Percentiles rank a stretch among this genome's conserved stretches.
Evolutionary conservation across 2,797 vertebrate species (phyloP).

Genomic region (Perodicticus potto): DNA sequence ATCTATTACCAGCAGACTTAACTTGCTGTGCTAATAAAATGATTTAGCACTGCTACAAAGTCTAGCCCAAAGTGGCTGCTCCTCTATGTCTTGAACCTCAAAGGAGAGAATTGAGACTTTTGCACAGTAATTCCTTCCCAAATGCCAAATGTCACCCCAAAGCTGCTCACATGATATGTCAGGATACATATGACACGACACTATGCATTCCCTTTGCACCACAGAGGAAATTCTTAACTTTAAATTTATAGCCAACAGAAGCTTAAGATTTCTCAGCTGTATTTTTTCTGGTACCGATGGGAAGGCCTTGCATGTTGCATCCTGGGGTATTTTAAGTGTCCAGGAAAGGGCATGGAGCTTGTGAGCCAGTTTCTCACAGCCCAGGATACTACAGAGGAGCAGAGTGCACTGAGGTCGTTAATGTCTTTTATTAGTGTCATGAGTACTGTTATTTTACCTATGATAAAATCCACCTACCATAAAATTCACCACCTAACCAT

Average conservation of each 20-base stretch:
- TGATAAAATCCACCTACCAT: background rate
- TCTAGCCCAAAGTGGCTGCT: background rate
- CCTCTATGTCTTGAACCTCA: background rate
- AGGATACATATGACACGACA: background rate
- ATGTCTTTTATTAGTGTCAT: too few species aligned
- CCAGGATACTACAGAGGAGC: background rate
- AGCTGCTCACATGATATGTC: background rate
- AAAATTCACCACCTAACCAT: too few species aligned
- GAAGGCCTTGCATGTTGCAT: background rate
- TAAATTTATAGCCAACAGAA: background rate
- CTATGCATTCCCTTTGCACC: background rate
- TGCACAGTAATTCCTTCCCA: background rate
- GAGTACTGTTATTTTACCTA: too few species aligned
- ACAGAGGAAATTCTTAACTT: background rate
- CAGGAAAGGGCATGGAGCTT: background rate
- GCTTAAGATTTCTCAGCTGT: background rate
- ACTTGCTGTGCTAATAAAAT: background rate
- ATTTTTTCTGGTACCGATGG: background rate
- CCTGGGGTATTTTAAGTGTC: background rate
- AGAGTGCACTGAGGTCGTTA: too few species aligned
- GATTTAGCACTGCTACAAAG: background rate
- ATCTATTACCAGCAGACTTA: background rate
- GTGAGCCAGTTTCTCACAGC: background rate
- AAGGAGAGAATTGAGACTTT: background rate
- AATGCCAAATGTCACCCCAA: background rate